A percentile compares a stretch with the other conserved stretches of the same genome.
Evolutionary conservation across 2,797 vertebrate species (phyloP).

Genomic region (Leptatherina wallacei): DNA sequence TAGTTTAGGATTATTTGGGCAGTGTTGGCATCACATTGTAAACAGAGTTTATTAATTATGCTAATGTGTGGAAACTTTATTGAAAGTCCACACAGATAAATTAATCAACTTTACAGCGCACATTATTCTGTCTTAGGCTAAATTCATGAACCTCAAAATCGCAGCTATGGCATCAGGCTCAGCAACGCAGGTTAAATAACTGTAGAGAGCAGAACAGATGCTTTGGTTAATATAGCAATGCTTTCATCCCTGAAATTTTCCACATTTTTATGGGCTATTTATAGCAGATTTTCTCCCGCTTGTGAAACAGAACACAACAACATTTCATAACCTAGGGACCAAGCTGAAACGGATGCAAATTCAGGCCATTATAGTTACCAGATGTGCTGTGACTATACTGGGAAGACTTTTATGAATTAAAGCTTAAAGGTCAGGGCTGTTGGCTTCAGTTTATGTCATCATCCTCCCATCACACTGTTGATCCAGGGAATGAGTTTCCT

Average conservation of each 20-base stretch:
- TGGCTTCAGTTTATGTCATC: neutral
- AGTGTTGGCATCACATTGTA: neutral
- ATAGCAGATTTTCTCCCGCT: constrained; percentile 27
- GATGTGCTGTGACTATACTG: neutral
- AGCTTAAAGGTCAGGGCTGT: constrained; percentile 5
- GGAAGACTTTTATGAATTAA: neutral
- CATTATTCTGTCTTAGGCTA: neutral
- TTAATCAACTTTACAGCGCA: neutral
- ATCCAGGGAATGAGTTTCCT: constrained; percentile 1
- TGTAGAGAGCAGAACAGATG: neutral
- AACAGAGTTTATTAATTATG: neutral
- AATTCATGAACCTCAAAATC: neutral
- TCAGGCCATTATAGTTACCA: neutral
- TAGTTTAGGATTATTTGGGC: neutral
- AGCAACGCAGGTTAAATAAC: neutral
- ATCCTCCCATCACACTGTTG: neutral
- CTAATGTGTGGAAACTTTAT: too few species aligned
- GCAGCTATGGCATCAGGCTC: neutral
- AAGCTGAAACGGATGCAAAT: constrained; percentile 13
- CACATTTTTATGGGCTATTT: constrained; percentile 13
- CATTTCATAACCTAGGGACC: constrained; percentile 17
- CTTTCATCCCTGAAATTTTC: constrained; percentile 10
- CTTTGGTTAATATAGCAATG: neutral
- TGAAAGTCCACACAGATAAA: too few species aligned
- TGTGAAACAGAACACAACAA: constrained; percentile 26